Base-by-base conservation (phyloP, 2,113 vertebrate genomes). In the Tachycineta bicolor region DNA sequence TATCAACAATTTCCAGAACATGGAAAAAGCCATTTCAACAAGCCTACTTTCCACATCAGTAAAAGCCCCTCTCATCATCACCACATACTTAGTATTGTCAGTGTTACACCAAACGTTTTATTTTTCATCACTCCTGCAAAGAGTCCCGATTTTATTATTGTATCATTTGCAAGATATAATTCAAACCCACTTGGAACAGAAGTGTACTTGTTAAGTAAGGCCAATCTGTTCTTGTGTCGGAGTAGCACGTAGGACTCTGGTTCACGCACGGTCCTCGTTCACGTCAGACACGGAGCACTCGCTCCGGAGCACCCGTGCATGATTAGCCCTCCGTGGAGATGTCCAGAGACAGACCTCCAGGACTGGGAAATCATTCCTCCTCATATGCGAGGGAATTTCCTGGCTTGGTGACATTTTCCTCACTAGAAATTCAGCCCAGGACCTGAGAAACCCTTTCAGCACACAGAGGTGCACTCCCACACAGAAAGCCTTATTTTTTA, bases 191-290 rank as follows among this genome's bases (percentile, higher is more conserved):
- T 28, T 44, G 26, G 24, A 75, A 73, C 8, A 14, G 4, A 29
- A 50, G 29, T 0, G 2, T 18, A 3, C 0, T 2, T 41, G 24
- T 18, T 60, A 31, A 33, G 56, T 62, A 29, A 76, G 58, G 34
- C 49, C n/a, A 28, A 21, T 31, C 20, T 22, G 21, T 14, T 10
- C 4, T 0, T 11, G 24, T 34, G 16, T 12, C 0, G 2, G 26
- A n/a, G 33, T 0, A 55, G 25, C 13, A 21, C 0, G 1, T 5
- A 14, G 28, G 20, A 6, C 44, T 17, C 16, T 3, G 24, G 17
- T 7, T 37, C 60, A 29, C 18, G 34, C 33, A 26, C 23, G 10
- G 37, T 9, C 52, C 34, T 19, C 6, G 26, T 6, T 34, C 4
- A 0, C 2, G 37, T 14, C 29, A 37, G 43, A 31, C 10, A 7